Evolutionary conservation across 2,888 invertebrate species (phyloP), one percentile per base, ranked within the genome.

Genomic region (Balanococcus diminutus): DNA sequence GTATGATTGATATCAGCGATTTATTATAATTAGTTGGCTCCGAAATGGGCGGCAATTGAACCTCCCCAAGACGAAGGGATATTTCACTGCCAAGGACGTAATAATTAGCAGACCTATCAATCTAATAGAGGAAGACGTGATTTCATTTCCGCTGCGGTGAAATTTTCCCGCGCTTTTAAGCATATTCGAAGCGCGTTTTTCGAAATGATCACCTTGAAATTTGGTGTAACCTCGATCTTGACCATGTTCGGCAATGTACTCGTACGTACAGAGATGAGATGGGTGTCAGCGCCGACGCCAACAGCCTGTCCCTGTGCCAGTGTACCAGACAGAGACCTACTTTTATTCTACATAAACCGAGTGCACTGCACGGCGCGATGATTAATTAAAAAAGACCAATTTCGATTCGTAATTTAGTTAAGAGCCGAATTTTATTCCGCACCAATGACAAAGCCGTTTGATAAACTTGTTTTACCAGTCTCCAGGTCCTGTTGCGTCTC

Each of bases 1-100:
- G 51, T 3, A 51, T n/a, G n/a, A 51, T 42, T 11, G 5, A 42
- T 51, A 51, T 51, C 5, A 51, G n/a, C 36, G 36, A 36, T 36
- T 36, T 6, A 36, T 36, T 36, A 36, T 36, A 36, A 46, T 46
- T 46, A 46, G 8, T 11, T 16, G 2, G 25, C 56, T 22, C n/a
- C n/a, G 14, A 67, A 67, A 28, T 67, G 25, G 61, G 28, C 61
- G 61, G 61, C 28, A 67, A 67, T 67, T 67, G 61, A 67, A 67
- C 61, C 61, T 67, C 61, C 61, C 61, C 28, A 67, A 67, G 25
- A 11, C 19, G 8, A 19, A 51, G 25, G 25, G 42, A 39, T 61
- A 72, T 84, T 84, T 84, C 84, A 84, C 84, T 84, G 84, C 39
- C 84, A 84, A 84, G 84, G 84, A 36, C 84, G 36, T 79, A 36